Base-by-base conservation (phyloP, 2,888 invertebrate species). In the Cerastis leucographa region DNA sequence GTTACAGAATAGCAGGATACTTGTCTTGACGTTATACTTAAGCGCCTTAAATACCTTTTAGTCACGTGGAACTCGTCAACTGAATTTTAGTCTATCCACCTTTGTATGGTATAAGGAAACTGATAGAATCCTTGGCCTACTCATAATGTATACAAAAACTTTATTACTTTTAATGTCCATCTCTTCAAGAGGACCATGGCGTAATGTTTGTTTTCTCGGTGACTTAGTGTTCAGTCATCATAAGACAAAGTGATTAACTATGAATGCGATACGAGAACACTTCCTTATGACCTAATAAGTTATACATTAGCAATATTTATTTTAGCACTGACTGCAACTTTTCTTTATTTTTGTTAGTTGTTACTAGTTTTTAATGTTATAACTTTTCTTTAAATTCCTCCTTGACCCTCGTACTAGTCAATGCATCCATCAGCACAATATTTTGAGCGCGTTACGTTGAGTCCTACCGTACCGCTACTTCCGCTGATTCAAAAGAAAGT, bases 211-310 rank as follows among this genome's bases (percentile, higher is more conserved):
- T 44, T 49, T 82, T 66, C 44, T 49, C 25, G n/a, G 67, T 74
- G 74, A 80, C 11, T 29, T 69, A 61, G 64, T 54, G 54, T 54
- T 1, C 49, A 42, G 61, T 64, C n/a, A 42, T 64, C n/a, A 42
- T 35, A 51, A 3, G 0, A 42, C 42, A 54, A 17, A 25, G n/a
- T 81, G 35, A 72, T 61, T 71, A 12, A 49, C 42, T 22, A 80
- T 44, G 12, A 74, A 74, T 14, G 22, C 7, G 12, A 42, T 35
- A 35, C 19, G n/a, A 29, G 29, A 35, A 22, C 40, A 49, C 44
- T 78, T 76, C 77, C 65, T 66, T 46, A 61, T 61, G 65, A 77
- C 19, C 40, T 78, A 66, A 77, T 61, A 83, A 65, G 25, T 44
- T 40, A 51, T 35, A 59, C 35, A 40, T 54, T 40, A 14, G 11